Evolutionary conservation across 2,797 vertebrate genomes (phyloP).

Genomic region (Aselliscus stoliczkanus): DNA sequence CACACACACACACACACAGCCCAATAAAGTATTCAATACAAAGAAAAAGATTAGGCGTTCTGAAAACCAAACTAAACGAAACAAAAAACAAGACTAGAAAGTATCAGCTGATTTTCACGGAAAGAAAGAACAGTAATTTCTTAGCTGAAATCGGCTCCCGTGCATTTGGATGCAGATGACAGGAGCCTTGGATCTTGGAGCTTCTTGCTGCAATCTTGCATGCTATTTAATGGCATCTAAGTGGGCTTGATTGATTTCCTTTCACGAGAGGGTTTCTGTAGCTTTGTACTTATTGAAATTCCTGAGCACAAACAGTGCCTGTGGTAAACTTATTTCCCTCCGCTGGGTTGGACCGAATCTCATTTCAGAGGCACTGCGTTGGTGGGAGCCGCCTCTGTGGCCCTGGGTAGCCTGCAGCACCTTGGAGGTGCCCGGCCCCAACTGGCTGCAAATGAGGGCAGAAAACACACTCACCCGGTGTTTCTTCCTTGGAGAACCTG

Average conservation of each 20-base stretch:
- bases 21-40: not conserved
- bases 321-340: constrained; percentile 36
- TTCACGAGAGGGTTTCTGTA: not conserved
- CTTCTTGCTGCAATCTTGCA: not conserved
- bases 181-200: not conserved
- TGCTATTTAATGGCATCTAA: not conserved
- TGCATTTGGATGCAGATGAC: not conserved
- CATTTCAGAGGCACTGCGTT: not conserved
- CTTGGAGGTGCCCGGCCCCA: not conserved
- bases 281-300: constrained; percentile 46
- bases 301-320: not conserved
- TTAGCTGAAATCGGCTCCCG: not conserved
- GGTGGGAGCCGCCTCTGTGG: not conserved
- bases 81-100: not conserved
- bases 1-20: too few relatives aligned
- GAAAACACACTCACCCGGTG: not conserved
- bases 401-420: not conserved
- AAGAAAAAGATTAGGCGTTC: not conserved
- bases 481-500: constrained; percentile 8
- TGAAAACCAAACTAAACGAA: not conserved
- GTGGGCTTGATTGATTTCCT: not conserved
- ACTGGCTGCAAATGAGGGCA: constrained; percentile 44
- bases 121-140: not conserved
- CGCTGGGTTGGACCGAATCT: constrained; percentile 22
- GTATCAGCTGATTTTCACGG: not conserved